Evolutionary conservation across 2,797 vertebrate species (phyloP).

Genomic region (Sebastes kiyomatsui): DNA sequence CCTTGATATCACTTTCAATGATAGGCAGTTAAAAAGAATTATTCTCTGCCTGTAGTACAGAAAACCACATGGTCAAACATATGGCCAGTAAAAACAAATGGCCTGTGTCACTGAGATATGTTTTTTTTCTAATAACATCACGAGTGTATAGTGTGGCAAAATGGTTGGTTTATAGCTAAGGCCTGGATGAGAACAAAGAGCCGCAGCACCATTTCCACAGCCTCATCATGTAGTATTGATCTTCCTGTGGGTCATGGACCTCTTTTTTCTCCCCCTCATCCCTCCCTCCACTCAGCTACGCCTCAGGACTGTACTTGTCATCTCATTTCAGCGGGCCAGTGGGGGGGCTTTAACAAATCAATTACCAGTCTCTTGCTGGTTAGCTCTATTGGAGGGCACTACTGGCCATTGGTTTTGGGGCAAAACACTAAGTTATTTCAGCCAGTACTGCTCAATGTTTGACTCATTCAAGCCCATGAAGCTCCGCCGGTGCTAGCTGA

Average conservation of each 20-base stretch:
- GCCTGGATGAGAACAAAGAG: slow-evolving; percentile 44
- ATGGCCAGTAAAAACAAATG: slow-evolving; percentile 55
- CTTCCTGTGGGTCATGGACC: slow-evolving; percentile 22
- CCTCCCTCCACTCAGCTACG: not conserved
- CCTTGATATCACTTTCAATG: slow-evolving; percentile 43
- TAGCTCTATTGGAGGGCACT: not conserved
- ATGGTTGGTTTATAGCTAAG: slow-evolving; percentile 22
- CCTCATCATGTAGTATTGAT: slow-evolving; percentile 57
- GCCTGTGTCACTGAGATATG: slow-evolving; percentile 33
- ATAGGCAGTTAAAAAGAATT: slow-evolving; percentile 44
- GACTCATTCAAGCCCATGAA: not conserved
- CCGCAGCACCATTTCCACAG: slow-evolving; percentile 41
- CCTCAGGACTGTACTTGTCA: slow-evolving; percentile 51
- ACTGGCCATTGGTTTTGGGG: not conserved
- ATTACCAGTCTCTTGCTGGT: slow-evolving; percentile 50
- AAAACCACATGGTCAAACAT: slow-evolving; percentile 48
- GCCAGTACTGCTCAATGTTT: not conserved
- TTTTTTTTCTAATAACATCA: slow-evolving; percentile 35
- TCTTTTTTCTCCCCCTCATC: not conserved
- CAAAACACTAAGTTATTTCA: not conserved
- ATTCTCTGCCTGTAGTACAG: slow-evolving; percentile 25
- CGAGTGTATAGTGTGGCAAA: slow-evolving; percentile 8
- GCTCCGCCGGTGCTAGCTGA: not conserved
- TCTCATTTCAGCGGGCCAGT: slow-evolving; percentile 49
- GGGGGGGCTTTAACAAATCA: slow-evolving; percentile 59